phyloP scores from a whole-genome alignment of 2,888 invertebrate species.

The Hesperia comma region DNA sequence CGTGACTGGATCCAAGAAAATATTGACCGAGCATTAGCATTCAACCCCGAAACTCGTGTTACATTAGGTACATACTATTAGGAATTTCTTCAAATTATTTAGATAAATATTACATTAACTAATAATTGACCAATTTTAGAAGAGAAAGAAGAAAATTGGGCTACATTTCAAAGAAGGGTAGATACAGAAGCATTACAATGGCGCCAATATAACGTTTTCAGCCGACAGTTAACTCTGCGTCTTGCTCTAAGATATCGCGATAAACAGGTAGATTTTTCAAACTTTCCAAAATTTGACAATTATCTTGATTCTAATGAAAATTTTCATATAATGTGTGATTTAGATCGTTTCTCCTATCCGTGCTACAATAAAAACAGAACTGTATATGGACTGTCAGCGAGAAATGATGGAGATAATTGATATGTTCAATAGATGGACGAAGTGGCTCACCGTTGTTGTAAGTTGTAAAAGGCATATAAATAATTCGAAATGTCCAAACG shows the following conservation, averaged over 20 bases:
- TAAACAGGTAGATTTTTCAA: conserved; percentile 57
- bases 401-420: conserved; percentile 70
- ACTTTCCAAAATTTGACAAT: background rate
- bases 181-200: conserved; percentile 69
- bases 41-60: conserved; percentile 43
- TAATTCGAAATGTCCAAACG: background rate
- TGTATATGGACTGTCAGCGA: conserved; percentile 60
- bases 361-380: conserved; percentile 58
- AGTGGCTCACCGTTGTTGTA: conserved; percentile 69
- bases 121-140: conserved; percentile 40
- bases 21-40: conserved; percentile 58
- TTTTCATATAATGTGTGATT: conserved; percentile 7
- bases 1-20: conserved; percentile 73
- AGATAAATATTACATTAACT: too few relatives aligned
- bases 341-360: conserved; percentile 68
- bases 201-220: conserved; percentile 74
- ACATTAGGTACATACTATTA: conserved; percentile 46
- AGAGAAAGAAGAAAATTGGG: conserved; percentile 57
- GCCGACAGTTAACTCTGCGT: conserved; percentile 61
- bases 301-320: background rate
- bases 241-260: conserved; percentile 64
- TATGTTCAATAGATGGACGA: conserved; percentile 72
- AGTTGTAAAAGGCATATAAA: conserved; percentile 42
- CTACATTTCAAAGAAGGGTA: conserved; percentile 58
- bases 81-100: background rate